Evolutionary conservation across 2,113 vertebrate genomes (phyloP).

Genomic region (Otus sunia): DNA sequence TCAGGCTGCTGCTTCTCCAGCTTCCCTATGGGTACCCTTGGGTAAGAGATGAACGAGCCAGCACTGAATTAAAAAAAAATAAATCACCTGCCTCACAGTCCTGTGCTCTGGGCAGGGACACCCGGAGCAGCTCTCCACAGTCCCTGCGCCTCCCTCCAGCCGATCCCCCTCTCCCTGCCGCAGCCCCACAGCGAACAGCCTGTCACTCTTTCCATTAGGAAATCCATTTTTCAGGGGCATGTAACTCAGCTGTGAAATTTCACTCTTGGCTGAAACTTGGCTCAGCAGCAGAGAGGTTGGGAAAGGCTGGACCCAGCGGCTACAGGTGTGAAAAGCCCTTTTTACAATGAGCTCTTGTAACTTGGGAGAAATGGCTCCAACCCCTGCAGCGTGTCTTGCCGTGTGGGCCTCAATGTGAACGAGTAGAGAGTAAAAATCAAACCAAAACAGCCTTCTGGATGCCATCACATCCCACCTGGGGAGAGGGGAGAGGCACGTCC

Average conservation of each 20-base stretch:
- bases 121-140: background rate
- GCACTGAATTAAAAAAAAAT: no score
- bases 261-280: constrained; percentile 41
- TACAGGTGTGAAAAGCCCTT: constrained; percentile 29
- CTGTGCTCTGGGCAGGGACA: background rate
- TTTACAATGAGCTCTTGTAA: constrained; percentile 15
- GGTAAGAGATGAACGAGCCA: background rate
- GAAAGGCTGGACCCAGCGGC: background rate
- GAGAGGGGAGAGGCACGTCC: background rate
- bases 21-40: background rate
- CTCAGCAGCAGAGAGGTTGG: constrained; percentile 4
- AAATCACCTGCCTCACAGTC: background rate
- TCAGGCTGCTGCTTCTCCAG: background rate
- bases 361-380: background rate
- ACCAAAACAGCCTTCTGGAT: background rate
- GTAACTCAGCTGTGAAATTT: constrained; percentile 36
- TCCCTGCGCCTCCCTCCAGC: background rate
- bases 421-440: background rate
- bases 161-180: background rate
- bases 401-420: background rate
- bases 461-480: background rate
- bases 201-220: constrained; percentile 63
- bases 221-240: constrained; percentile 23
- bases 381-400: background rate
- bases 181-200: background rate